Conservation (phyloP, 2,113 vertebrate species). For the Dasypus novemcinctus region DNA sequence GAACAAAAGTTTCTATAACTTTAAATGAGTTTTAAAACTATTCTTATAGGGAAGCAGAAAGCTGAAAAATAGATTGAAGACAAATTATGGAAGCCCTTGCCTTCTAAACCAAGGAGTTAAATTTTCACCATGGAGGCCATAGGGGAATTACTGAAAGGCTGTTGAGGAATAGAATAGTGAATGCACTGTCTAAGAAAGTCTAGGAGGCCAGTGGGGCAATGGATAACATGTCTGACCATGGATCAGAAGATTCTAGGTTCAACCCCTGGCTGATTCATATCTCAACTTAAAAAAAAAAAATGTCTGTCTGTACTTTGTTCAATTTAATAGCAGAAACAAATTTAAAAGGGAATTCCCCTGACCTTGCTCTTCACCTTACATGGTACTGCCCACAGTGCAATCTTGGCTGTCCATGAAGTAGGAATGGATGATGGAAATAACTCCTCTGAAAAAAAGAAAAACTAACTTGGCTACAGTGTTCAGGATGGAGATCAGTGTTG, state of each 20-base stretch:
- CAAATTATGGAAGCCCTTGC: not conserved
- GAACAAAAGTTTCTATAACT: not conserved
- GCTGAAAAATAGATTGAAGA: not conserved
- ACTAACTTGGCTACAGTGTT: not conserved
- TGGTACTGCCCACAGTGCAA: too few species aligned
- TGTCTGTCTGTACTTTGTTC: too few species aligned
- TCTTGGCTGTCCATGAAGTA: too few species aligned
- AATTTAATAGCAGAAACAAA: too few species aligned
- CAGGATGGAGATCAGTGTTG: not conserved
- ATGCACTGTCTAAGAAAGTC: not conserved
- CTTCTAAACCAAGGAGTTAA: not conserved
- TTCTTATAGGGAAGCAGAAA: not conserved
- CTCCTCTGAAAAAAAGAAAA: not conserved
- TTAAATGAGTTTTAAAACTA: not conserved
- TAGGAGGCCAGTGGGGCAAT: too few species aligned
- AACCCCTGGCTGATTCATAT: too few species aligned
- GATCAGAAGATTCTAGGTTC: too few species aligned
- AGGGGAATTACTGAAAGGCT: not conserved
- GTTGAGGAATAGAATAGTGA: not conserved
- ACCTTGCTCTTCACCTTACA: too few species aligned
- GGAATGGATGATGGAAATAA: too few species aligned
- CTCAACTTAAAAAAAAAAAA: too few species aligned
- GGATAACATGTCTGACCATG: too few species aligned
- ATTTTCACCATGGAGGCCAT: not conserved
- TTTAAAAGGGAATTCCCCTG: too few species aligned